Evolutionary conservation across 1,140 invertebrate genomes (phyloP), one percentile per base, ranked within the genome.

Genomic region (Trichonephila clavipes): DNA sequence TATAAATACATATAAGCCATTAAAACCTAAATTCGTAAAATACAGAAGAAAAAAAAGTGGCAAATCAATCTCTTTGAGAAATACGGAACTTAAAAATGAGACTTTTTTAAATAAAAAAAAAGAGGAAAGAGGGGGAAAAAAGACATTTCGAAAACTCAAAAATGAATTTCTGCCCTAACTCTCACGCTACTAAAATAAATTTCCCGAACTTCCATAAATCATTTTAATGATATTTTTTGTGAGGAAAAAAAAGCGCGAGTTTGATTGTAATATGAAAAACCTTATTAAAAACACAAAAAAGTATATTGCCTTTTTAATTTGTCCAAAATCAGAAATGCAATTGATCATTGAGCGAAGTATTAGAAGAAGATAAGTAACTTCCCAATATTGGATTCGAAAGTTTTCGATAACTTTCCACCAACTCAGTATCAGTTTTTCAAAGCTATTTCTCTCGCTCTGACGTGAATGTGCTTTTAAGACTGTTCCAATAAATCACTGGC

Each of bases 401-500:
- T 81, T 90, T 64, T 51, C 92, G 59, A 94, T 94, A 88, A 94
- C 92, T 82, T 94, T 82, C 40, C 34, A 21, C n/a, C 7, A 66
- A 83, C 34, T 51, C 34, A 82, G 72, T 87, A 87, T 93, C 87
- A 94, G 88, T 89, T 89, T 94, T 94, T 72, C 85, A 24, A 86
- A 89, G 88, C 72, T 82, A 62, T 90, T 82, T 90, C 77, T 82
- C 62, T 82, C 89, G 28, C 24, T 82, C n/a, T 90, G 58, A 44
- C 87, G 64, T 69, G 87, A 51, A 72, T 40, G 59, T 58, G 59
- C 89, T 83, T 83, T 91, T 72, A 86, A 87, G 83, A 34, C 58
- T 87, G 19, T 40, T 28, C 34, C 72, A 24, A 92, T 92, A 92
- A 92, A 92, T 92, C 91, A 92, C 61, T 28, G 61, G 59, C 40